Evolutionary conservation across 1,140 invertebrate species (phyloP), one percentile per base, ranked within the genome.

Genomic region (Drosophila micromelanica): DNA sequence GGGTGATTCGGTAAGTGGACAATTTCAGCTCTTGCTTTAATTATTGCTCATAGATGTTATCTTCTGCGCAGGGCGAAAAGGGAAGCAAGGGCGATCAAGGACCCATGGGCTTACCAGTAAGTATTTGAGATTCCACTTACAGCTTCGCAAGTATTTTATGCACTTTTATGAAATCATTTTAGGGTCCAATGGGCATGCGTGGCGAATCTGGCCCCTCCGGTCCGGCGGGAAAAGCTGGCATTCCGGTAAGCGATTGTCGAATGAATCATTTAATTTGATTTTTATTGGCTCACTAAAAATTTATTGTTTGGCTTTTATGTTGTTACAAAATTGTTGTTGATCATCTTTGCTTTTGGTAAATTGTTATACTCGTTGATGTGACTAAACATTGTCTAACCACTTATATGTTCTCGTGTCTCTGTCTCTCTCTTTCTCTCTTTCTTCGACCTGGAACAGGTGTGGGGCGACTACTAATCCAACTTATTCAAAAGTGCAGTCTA

Each of bases 51-150:
- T 27, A 32, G 2, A 13, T 11, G 13, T 11, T n/a, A 23, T 15
- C 7, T n/a, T 43, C n/a, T 61, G 17, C n/a, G 12, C 69, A 98
- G 97, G 98, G 98, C 76, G 96, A 97, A 76, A 97, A 97, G 93
- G 98, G 97, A 56, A 94, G 94, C 51, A 97, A 96, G 93, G 98
- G 98, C 57, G 97, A 98, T 93, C 95, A 96, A 52, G 98, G 98
- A 81, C 97, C 97, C 52, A 98, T 98, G 97, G 98, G 98, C 92
- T 93, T 98, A 91, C 98, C 98, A 80, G 98, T 98, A 95, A 95
- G 96, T 96, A 43, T 84, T 30, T 48, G 15, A 40, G 17, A 11
- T 43, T 20, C 20, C 11, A 7, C 52, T 60, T 49, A 49, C 45
- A 37, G 48, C n/a, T 52, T 20, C 0, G 12, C 2, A 42, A 27